phyloP scores from a whole-genome alignment of 2,888 invertebrate genomes.

The Lingula anatina region DNA sequence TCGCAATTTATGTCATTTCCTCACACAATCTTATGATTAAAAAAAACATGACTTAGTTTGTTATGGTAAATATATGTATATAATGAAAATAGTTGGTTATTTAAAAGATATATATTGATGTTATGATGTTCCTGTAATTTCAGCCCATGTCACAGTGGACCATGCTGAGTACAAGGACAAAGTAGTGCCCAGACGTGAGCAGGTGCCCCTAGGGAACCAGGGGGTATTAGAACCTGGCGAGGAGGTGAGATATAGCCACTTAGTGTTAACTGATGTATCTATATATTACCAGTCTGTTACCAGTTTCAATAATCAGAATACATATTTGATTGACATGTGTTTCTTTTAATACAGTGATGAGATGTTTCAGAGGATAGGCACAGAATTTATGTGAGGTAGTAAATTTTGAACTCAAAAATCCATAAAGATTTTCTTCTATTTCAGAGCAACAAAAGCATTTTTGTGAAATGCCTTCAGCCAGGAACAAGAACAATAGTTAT shows the following conservation, averaged over 20 bases:
- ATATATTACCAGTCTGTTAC: too few species aligned
- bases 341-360: not conserved
- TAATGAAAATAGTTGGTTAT: too few species aligned
- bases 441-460: constrained; percentile 29
- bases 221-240: constrained; percentile 33
- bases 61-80: too few species aligned
- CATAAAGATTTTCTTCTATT: constrained; percentile 8
- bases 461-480: constrained; percentile 36
- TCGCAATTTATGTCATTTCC: too few species aligned
- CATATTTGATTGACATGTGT: too few species aligned
- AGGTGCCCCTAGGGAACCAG: constrained; percentile 28
- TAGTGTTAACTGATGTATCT: not conserved
- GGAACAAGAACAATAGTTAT: constrained; percentile 27
- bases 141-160: constrained; percentile 42
- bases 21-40: too few species aligned
- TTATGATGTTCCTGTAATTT: constrained; percentile 8
- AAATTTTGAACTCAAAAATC: not conserved
- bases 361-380: too few species aligned
- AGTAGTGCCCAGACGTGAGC: constrained; percentile 26
- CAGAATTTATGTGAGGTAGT: too few species aligned
- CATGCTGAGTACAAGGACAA: constrained; percentile 35
- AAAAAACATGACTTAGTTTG: too few species aligned
- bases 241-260: constrained; percentile 15
- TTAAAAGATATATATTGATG: too few species aligned
- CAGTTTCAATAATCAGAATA: too few species aligned